Evolutionary conservation across 1,140 invertebrate genomes (phyloP).

Genomic region (Calliphora vicina): DNA sequence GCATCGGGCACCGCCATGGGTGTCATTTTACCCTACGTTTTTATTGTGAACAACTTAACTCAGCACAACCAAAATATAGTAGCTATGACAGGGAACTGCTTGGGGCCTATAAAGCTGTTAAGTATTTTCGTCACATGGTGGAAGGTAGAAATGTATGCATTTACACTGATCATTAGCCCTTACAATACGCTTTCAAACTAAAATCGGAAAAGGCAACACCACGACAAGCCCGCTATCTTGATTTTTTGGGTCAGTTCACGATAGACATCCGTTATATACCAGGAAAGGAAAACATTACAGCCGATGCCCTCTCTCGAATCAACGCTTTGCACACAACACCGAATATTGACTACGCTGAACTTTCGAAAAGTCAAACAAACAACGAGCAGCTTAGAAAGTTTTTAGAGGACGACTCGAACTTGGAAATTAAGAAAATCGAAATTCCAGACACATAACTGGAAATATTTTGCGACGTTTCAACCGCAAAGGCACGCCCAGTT

Average conservation of each 20-base stretch:
- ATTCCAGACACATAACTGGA: background rate
- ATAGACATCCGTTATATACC: too few relatives aligned
- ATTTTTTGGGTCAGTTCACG: slow-evolving; percentile 61
- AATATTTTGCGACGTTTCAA: slow-evolving; percentile 33
- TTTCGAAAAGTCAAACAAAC: slow-evolving; percentile 26
- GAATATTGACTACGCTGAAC: background rate
- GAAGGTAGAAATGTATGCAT: slow-evolving; percentile 59
- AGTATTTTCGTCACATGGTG: slow-evolving; percentile 44
- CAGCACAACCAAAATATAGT: slow-evolving; percentile 34
- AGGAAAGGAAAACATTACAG: slow-evolving; percentile 54
- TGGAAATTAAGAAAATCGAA: slow-evolving; percentile 5
- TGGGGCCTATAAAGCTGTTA: slow-evolving; percentile 49
- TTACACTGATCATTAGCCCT: slow-evolving; percentile 62
- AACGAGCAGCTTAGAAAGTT: slow-evolving; percentile 9
- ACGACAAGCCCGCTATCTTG: slow-evolving; percentile 51
- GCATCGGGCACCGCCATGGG: slow-evolving; percentile 47
- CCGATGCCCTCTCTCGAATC: slow-evolving; percentile 54
- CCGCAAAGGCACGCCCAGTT: background rate
- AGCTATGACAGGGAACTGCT: slow-evolving; percentile 58
- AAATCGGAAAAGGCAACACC: slow-evolving; percentile 48
- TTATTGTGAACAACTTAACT: background rate
- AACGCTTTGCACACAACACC: slow-evolving; percentile 42
- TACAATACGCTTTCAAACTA: slow-evolving; percentile 52
- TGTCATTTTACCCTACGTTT: slow-evolving; percentile 39
- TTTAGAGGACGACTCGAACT: background rate